phyloP scores from a whole-genome alignment of 2,888 invertebrate genomes.

The Drosophila fulvimacula region DNA sequence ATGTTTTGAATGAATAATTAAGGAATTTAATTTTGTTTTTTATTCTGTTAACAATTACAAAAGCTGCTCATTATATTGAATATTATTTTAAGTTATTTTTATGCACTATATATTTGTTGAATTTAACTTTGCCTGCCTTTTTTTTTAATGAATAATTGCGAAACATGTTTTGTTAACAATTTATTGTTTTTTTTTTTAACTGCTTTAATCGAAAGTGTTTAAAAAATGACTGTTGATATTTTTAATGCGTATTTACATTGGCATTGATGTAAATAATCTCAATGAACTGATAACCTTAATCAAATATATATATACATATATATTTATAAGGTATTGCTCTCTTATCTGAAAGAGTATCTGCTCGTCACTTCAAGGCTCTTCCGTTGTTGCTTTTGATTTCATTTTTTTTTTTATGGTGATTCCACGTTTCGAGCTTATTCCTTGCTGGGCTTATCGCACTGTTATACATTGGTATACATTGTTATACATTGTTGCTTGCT shows the following conservation, averaged over 20 bases:
- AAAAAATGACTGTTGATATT: neutral
- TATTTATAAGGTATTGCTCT: neutral
- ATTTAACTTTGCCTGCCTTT: too few relatives aligned
- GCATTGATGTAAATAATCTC: conserved; percentile 2
- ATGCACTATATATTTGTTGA: too few relatives aligned
- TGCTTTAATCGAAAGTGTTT: neutral
- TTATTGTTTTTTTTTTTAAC: neutral
- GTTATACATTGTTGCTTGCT: conserved; percentile 33
- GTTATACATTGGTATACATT: conserved; percentile 24
- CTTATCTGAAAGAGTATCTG: conserved; percentile 27
- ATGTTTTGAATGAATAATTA: neutral
- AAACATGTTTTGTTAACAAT: too few relatives aligned
- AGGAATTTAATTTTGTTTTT: too few relatives aligned
- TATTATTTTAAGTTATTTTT: neutral
- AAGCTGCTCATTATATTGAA: neutral
- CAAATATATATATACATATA: neutral
- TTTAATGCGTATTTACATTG: neutral
- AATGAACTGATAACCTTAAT: conserved; percentile 8
- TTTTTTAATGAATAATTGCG: too few relatives aligned
- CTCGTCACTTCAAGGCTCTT: neutral
- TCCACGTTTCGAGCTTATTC: conserved; percentile 12
- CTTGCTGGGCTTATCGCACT: conserved; percentile 40
- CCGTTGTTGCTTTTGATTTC: conserved; percentile 12
- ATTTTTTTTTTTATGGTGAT: conserved; percentile 15
- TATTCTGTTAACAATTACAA: too few relatives aligned